Percentiles rank a stretch among this genome's conserved stretches.
These are phyloP conservation scores for Nycteola revayana DNA, from an alignment of 2,888 invertebrate genomes.

Conservation along the genomic window DNA sequence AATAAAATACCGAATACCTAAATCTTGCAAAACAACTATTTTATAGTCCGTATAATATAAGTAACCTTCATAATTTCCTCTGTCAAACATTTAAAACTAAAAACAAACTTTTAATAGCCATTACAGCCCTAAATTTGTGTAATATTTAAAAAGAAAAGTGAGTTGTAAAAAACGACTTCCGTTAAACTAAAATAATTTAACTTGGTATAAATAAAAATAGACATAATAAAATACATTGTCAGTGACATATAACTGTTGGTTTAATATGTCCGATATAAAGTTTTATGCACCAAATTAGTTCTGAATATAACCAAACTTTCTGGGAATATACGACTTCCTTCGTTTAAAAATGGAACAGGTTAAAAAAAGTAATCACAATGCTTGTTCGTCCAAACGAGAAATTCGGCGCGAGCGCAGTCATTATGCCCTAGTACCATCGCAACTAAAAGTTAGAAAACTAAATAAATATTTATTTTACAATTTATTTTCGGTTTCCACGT, in stretches of 20 bases:
- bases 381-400: constrained; percentile 62
- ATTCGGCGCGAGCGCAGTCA: constrained; percentile 58
- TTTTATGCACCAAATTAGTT: constrained; percentile 71
- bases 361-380: constrained; percentile 62
- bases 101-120: too few species aligned
- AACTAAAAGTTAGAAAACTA: constrained; percentile 26
- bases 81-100: background rate
- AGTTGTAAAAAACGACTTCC: constrained; percentile 64
- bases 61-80: constrained; percentile 6
- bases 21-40: background rate
- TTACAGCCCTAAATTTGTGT: constrained; percentile 7
- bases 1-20: background rate
- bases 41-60: too few species aligned
- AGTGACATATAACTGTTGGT: constrained; percentile 44
- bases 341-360: constrained; percentile 65
- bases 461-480: constrained; percentile 3
- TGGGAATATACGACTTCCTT: constrained; percentile 68
- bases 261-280: constrained; percentile 49
- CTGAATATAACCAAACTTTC: constrained; percentile 49
- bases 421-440: constrained; percentile 57
- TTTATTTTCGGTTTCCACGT: background rate
- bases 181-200: constrained; percentile 9
- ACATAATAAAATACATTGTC: constrained; percentile 61
- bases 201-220: constrained; percentile 49
- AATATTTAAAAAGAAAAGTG: constrained; percentile 12